Conservation (phyloP, 1,140 invertebrate genomes). For the Cyclargus thomasi region DNA sequence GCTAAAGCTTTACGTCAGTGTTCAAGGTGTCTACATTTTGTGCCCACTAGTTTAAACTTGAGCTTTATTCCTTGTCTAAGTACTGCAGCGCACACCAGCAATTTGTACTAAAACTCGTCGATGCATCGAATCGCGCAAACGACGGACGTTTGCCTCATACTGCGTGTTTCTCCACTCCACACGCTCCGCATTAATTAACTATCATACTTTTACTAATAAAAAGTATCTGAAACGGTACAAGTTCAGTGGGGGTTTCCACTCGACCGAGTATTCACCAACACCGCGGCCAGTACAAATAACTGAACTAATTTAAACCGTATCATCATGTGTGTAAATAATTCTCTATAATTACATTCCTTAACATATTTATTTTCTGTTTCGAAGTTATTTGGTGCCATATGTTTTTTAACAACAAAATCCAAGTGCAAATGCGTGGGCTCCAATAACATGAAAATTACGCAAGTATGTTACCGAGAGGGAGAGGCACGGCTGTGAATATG, state of each 20-base stretch:
- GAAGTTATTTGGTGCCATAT: not conserved
- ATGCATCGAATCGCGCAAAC: conserved; percentile 25
- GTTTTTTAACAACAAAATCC: not conserved
- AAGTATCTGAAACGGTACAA: conserved; percentile 35
- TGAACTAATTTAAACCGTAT: conserved; percentile 13
- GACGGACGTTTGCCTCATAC: conserved; percentile 26
- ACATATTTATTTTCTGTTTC: not conserved
- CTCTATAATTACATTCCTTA: not conserved
- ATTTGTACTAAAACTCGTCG: conserved; percentile 5
- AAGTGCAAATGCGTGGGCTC: too few relatives aligned
- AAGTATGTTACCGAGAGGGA: too few relatives aligned
- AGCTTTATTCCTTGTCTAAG: not conserved
- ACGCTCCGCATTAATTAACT: conserved; percentile 48
- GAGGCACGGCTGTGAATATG: too few relatives aligned
- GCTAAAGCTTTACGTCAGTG: conserved; percentile 16
- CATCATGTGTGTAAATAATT: not conserved
- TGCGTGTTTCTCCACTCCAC: conserved; percentile 44
- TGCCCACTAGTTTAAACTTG: not conserved
- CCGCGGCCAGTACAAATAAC: conserved; percentile 22
- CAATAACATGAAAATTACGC: too few relatives aligned
- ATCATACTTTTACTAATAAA: conserved; percentile 59
- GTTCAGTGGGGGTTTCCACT: conserved; percentile 38
- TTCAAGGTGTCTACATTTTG: conserved; percentile 9
- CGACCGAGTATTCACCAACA: conserved; percentile 27
- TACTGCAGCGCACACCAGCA: not conserved